These are phyloP conservation scores for Notolepis coatsorum DNA, from an alignment of 2,797 vertebrate genomes.

Conservation along the genomic window DNA sequence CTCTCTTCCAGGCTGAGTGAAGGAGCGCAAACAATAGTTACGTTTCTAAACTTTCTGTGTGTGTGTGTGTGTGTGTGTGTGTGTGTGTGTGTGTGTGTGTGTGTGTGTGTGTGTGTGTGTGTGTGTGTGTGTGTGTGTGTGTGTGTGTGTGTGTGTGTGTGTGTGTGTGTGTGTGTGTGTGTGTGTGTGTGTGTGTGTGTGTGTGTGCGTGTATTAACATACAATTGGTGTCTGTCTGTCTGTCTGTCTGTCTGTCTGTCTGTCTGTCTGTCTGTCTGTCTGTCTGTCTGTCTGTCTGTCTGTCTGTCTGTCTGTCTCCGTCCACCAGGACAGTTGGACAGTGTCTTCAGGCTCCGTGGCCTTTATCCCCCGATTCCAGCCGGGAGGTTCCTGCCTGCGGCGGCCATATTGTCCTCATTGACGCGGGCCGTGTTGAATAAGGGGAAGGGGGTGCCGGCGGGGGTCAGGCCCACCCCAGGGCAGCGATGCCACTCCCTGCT, in stretches of 20 bases:
- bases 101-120: neutral
- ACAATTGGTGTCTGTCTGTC: no score
- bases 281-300: slow-evolving; percentile 7
- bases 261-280: no score
- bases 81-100: neutral
- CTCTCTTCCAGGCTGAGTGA: slow-evolving; percentile 21
- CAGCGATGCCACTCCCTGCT: slow-evolving; percentile 66
- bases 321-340: slow-evolving; percentile 56
- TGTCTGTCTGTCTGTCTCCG: slow-evolving; percentile 1
- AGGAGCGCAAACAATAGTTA: slow-evolving; percentile 44
- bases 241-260: no score
- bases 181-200: no score
- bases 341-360: slow-evolving; percentile 53
- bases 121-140: neutral
- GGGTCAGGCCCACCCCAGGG: slow-evolving; percentile 45
- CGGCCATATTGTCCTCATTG: slow-evolving; percentile 70
- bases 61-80: neutral
- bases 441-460: slow-evolving; percentile 31
- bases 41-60: slow-evolving; percentile 3
- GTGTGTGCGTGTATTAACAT: no score
- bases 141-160: no score
- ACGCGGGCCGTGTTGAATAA: slow-evolving; percentile 56
- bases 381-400: slow-evolving; percentile 69
- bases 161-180: no score
- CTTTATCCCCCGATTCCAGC: slow-evolving; percentile 66